Conservation (phyloP, 1,140 invertebrate species). For the Ips typographus region DNA sequence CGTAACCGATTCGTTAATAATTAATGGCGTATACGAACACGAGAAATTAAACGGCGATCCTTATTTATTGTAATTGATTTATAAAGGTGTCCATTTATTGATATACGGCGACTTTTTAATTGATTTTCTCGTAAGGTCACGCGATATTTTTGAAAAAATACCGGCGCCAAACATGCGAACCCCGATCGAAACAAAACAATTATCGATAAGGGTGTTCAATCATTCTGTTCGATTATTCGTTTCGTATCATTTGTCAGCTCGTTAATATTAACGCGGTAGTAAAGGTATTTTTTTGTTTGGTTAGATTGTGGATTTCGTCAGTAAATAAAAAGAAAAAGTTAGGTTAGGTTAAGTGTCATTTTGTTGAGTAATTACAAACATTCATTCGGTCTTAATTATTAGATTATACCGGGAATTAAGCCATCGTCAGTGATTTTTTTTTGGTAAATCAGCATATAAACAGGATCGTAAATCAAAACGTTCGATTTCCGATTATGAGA, state of each 20-base stretch:
- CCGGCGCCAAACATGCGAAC: slow-evolving; percentile 22
- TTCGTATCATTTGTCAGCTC: not conserved
- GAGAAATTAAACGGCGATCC: slow-evolving; percentile 6
- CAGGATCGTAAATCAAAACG: too few relatives aligned
- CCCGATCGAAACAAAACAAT: slow-evolving; percentile 16
- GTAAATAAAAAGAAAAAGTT: too few relatives aligned
- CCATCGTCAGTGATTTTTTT: too few relatives aligned
- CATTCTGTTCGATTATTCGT: slow-evolving; percentile 4
- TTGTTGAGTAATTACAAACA: too few relatives aligned
- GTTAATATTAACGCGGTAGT: not conserved
- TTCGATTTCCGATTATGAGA: too few relatives aligned
- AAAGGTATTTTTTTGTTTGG: not conserved
- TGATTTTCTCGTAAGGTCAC: slow-evolving; percentile 20
- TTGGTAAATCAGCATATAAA: too few relatives aligned
- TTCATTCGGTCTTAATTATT: too few relatives aligned
- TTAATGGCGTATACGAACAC: slow-evolving; percentile 8
- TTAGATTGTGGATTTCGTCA: too few relatives aligned
- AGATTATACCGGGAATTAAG: too few relatives aligned
- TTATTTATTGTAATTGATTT: slow-evolving; percentile 22
- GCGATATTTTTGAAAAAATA: slow-evolving; percentile 6
- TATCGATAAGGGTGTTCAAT: slow-evolving; percentile 14
- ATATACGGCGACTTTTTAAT: slow-evolving; percentile 23
- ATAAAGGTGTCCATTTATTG: slow-evolving; percentile 13
- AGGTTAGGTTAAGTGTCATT: too few relatives aligned
- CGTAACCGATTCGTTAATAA: too few relatives aligned